Evolutionary conservation across 2,888 invertebrate genomes (phyloP), one percentile per base, ranked within the genome.

Genomic region (Philaethria dido): DNA sequence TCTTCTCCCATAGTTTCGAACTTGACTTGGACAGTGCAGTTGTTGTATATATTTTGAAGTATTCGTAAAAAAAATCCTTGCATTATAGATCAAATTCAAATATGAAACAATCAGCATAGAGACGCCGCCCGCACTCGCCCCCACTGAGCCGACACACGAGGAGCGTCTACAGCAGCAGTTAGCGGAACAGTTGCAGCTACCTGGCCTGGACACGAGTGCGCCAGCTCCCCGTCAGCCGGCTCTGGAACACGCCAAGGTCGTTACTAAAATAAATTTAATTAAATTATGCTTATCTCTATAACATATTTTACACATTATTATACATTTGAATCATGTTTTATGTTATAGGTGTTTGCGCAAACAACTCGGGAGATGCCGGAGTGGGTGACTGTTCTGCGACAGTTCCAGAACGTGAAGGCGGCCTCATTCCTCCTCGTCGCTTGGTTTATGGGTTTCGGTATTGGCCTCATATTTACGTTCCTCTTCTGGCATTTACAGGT

Each of bases 381-480:
- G 91, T 99, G 98, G 98, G 94, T 98, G 77, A 96, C 97, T 0
- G 98, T 99, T 62, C 91, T 99, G 75, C 95, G 96, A 72, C 96
- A 98, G 81, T 98, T 98, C 88, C 97, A 96, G 79, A 97, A 97
- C 83, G 88, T 98, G 64, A 98, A 98, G 85, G 98, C 98, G 73
- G 96, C 96, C 14, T 97, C 98, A 0, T 98, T 99, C 86, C 94
- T 99, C 59, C 97, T 99, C 85, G 98, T 99, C 39, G 98, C 99
- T 59, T 99, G 99, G 98, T 99, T 98, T 89, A 99, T 99, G 98
- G 99, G 99, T 64, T 98, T 99, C 83, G 99, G 99, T 64, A 99
- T 99, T 79, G 99, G 99, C 0, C 94, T 99, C 77, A 99, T 99
- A 77, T 99, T 99, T 92, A 99, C 99, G 3, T 99, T 99, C 91